Base-by-base conservation (phyloP, 2,797 vertebrate genomes). In the Hydrolagus colliei region DNA sequence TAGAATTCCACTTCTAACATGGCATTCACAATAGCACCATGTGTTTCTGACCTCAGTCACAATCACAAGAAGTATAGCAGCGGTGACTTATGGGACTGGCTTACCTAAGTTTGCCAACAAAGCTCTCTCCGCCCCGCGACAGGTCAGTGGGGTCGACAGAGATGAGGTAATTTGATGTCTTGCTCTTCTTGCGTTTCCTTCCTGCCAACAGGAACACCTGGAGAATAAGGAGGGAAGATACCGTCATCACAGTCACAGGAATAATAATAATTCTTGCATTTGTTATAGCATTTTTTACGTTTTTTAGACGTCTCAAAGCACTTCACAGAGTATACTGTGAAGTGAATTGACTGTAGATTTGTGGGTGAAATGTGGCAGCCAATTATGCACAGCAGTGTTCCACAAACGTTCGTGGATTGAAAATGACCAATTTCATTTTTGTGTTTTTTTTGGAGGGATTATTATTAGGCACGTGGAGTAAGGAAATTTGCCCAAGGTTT, bases 141-240 rank as follows among this genome's bases (percentile, higher is more conserved):
- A 99, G 92, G 92, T 99, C 97, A 71, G 98, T 99, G 86, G 98
- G 97, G 92, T 99, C 98, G 88, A 98, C 97, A 90, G 97, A 98
- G 92, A 99, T 98, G 93, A 99, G 97, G 95, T 99, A 99, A 98
- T 99, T 99, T 75, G 98, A 98, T 86, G 98, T 99, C 96, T 99
- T 99, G 91, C 98, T 99, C 95, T 98, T 99, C 96, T 99, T 99
- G 89, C 98, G 94, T 91, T 99, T 99, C 90, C 98, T 96, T 88
- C 97, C 98, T 86, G 97, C 98, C 92, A 99, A 94, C 88, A 99
- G 93, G 91, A 99, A 99, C 87, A 99, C 95, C 98, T 99, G 63
- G 9, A 13, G 32, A 20, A 9, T 9, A 90, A 87, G 88, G 4
- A n/a, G 61, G 86, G n/a, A 88, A 86, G 87, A 86, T 86, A 82